Evolutionary conservation across 2,113 vertebrate species (phyloP), one percentile per base, ranked within the genome.

Genomic region (Hucho hucho): DNA sequence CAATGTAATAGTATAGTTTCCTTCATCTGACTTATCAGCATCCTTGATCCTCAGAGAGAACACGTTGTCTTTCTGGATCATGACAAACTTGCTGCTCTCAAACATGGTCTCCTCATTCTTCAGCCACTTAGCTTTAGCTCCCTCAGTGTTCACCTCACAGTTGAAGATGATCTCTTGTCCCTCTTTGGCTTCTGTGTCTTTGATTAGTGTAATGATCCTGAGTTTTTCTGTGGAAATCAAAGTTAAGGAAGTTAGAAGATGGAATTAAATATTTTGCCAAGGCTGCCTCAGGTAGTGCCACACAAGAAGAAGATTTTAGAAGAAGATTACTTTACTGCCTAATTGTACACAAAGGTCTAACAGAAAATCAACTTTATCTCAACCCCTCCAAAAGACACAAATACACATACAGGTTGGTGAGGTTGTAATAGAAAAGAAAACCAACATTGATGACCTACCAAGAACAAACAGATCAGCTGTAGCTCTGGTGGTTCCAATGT

Each of bases 111-210:
- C 96, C 0, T 95, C 93, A 66, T 97, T 94, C 93, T 94, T 96
- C 89, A 96, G 94, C 98, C 98, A 99, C 79, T 99, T 99, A 76
- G 96, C 97, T 87, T 98, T 99, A n/a, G 97, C 97, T 75, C 94
- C 96, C 81, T 97, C 97, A 1, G 94, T 93, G 89, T 99, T 99
- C 69, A 98, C 97, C 90, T 99, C 98, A 69, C 98, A 99, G 91
- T 98, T 96, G 81, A 99, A 96, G 64, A 97, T 93, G 4, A 94
- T 91, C 90, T 99, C 98, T 82, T 97, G 91, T 75, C 95, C 94
- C 84, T 98, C 98, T 78, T 86, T 94, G 73, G 91, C 93, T 59
- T 95, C 93, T 1, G 92, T 94, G 89, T 99, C 96, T 79, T 96
- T 99, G 76, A 99, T 92, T 3, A 97, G 97, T 71, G 95, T 97